Evolutionary conservation across 2,113 vertebrate genomes (phyloP), one percentile per base, ranked within the genome.

Genomic region (Tychaedon coryphoeus): DNA sequence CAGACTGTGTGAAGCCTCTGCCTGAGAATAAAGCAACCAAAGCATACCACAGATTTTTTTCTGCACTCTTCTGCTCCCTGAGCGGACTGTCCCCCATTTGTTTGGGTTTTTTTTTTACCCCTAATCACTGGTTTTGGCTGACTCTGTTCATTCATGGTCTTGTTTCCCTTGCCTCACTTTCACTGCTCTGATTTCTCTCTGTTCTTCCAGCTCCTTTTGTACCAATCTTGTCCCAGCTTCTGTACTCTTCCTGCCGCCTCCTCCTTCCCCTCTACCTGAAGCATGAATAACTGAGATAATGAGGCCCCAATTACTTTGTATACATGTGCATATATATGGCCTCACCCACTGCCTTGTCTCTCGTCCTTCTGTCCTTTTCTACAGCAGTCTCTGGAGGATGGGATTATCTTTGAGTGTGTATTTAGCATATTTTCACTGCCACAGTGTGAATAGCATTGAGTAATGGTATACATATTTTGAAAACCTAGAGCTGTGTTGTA

Each of bases 391-490:
- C 90, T 70, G 60, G 90, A 83, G 87, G 36, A 56, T 26, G 51
- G 67, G 85, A 94, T 96, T 96, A 73, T 91, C 71, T 93, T 82
- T 73, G 81, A 50, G 56, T 74, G 64, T 66, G 26, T 51, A 56
- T 82, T 82, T 86, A 73, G 67, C 2, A 4, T 5, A 5, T 58
- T 79, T 90, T 33, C 0, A 1, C 42, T 90, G 81, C 50, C 5
- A 1, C 56, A 12, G 28, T 64, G 24, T 67, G 51, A 93, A 40
- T 53, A 71, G 31, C 69, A 47, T 14, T 81, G 84, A 69, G 38
- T 76, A 29, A 73, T 67, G 22, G 31, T 34, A 38, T 38, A 88
- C 5, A 4, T 67, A 42, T 86, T 90, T 74, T 86, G 72, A 67
- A 92, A 84, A 71, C 51, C 9, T 50, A 6, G 70, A 83, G 47